Conservation (phyloP, 2,113 vertebrate species). For the Crotalus tigris region DNA sequence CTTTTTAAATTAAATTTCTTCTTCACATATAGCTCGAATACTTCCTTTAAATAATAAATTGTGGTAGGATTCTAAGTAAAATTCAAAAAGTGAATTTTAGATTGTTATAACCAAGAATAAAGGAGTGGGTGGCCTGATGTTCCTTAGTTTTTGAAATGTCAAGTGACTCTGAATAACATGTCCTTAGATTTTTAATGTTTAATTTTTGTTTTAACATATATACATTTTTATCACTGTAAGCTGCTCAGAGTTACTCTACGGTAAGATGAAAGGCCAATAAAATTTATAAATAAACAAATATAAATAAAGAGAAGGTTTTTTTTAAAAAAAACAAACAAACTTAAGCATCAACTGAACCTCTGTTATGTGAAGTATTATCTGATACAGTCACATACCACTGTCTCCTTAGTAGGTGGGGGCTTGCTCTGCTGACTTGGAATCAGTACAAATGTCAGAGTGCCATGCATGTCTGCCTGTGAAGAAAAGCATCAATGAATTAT, state of each 20-base stretch:
- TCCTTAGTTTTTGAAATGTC: not conserved
- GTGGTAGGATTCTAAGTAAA: not conserved
- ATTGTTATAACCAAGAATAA: not conserved
- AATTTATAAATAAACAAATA: not conserved
- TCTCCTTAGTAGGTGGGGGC: constrained; percentile 80
- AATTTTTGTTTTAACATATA: not conserved
- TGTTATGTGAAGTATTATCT: not conserved
- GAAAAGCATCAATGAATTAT: constrained; percentile 32
- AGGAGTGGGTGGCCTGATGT: not conserved
- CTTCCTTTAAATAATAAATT: not conserved
- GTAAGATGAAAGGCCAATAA: not conserved
- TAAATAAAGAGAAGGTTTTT: not conserved
- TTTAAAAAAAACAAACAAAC: not conserved
- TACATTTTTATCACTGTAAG: not conserved
- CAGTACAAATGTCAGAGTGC: constrained; percentile 91
- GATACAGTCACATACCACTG: constrained; percentile 81
- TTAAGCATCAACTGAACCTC: not conserved
- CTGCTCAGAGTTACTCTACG: not conserved
- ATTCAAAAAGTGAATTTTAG: not conserved
- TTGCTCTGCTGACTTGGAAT: constrained; percentile 90
- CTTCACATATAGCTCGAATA: not conserved
- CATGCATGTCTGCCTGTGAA: constrained; percentile 90
- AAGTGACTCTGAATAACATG: not conserved
- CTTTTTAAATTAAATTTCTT: not conserved
- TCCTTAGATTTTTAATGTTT: not conserved